A percentile compares a stretch with the other conserved stretches of the same genome.
Evolutionary conservation across 2,113 vertebrate species (phyloP).

Genomic region (Monarcha castaneiventris): DNA sequence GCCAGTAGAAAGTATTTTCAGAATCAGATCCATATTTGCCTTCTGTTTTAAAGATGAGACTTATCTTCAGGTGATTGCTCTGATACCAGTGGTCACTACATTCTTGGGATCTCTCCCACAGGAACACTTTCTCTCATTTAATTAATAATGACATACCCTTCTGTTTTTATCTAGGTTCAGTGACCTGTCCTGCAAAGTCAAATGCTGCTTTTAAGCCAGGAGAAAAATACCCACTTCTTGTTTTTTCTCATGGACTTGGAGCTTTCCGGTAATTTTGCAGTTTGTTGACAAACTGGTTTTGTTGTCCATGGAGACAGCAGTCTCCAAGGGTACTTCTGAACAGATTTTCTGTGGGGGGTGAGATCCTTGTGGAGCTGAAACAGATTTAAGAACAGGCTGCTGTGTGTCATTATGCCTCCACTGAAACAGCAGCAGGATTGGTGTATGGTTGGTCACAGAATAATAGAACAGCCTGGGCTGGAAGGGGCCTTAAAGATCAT

Average conservation of each 20-base stretch:
- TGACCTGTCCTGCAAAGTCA: constrained; percentile 83
- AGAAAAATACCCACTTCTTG: constrained; percentile 86
- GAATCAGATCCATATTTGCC: background rate
- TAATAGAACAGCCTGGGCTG: background rate
- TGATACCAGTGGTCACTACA: background rate
- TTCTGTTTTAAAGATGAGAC: background rate
- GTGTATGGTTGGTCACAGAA: background rate
- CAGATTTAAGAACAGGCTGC: background rate
- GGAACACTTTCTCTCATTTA: background rate
- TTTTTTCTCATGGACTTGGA: constrained; percentile 96
- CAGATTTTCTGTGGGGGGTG: background rate
- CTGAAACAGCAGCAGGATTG: background rate
- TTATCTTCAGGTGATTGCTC: background rate
- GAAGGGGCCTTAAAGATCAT: background rate
- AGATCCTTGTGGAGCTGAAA: background rate
- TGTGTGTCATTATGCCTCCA: background rate
- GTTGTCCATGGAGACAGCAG: background rate
- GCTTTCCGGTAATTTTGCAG: constrained; percentile 85
- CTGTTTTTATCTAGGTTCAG: constrained; percentile 74
- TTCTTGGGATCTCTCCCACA: background rate
- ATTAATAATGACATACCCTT: background rate
- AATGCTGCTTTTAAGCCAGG: constrained; percentile 83
- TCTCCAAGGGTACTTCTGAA: background rate
- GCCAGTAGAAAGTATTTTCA: background rate
- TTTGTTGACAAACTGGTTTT: background rate